These are phyloP conservation scores for Oeneis ivallda DNA, from an alignment of 2,888 invertebrate genomes.

Conservation along the genomic window DNA sequence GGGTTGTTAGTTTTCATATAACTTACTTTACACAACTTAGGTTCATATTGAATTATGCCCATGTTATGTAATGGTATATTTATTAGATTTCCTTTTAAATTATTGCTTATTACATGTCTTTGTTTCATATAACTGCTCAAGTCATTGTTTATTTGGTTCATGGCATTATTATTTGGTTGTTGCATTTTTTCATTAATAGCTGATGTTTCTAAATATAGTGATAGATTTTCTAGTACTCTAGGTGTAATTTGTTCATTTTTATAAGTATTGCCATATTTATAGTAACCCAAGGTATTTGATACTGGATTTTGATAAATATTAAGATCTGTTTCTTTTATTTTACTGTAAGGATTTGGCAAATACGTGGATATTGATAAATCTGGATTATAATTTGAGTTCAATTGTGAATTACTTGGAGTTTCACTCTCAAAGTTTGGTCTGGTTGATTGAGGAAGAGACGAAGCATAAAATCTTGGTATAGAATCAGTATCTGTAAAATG, in stretches of 20 bases:
- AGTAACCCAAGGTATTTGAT: not conserved
- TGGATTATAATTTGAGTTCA: not conserved
- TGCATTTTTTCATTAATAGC: not conserved
- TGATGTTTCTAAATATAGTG: not conserved
- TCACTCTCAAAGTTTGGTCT: not conserved
- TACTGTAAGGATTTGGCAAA: not conserved
- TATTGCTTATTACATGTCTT: not conserved
- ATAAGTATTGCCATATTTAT: not conserved
- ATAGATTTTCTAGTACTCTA: not conserved
- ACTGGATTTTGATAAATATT: not conserved
- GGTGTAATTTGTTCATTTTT: not conserved
- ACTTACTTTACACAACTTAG: slow-evolving; percentile 9
- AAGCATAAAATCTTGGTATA: too few species aligned
- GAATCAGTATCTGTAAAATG: not conserved
- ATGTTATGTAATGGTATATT: slow-evolving; percentile 24
- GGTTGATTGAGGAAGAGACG: not conserved
- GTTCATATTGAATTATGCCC: slow-evolving; percentile 23
- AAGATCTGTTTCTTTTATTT: not conserved
- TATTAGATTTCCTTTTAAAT: not conserved
- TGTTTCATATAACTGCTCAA: not conserved
- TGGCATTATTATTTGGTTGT: not conserved
- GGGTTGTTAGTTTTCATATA: slow-evolving; percentile 33
- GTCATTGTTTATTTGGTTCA: slow-evolving; percentile 14
- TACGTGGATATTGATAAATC: not conserved
- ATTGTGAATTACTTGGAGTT: not conserved